Base-by-base conservation (phyloP, 2,888 invertebrate species). In the Diploptera punctata region DNA sequence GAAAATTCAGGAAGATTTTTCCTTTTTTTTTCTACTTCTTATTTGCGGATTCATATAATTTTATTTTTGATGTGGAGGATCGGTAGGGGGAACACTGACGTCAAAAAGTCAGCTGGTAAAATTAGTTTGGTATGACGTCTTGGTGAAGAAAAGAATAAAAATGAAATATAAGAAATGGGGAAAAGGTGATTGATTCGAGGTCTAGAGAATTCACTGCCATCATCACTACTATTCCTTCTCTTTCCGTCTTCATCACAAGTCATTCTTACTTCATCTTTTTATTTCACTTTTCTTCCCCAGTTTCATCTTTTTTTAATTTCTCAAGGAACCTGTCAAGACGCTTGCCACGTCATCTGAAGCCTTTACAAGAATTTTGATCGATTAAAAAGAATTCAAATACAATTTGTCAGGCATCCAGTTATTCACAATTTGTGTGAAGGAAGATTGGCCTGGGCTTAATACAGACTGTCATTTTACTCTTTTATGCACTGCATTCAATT, bases 141-240 rank as follows among this genome's bases (percentile, higher is more conserved):
- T 16, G 9, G n/a, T n/a, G n/a, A 10, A 57, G 57, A 29, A 57
- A n/a, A 57, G 57, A 57, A 29, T 57, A 10, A 13, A 52, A 70
- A 19, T 44, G 19, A 70, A 44, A 70, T 54, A n/a, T 21, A 49
- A 47, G 21, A 57, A 70, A 69, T 57, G 29, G 33, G 10, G n/a
- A n/a, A n/a, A 72, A 61, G 61, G 68, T 72, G 72, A 72, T 69
- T 68, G 72, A 72, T 69, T 69, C 57, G 21, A 29, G n/a, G 67
- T 47, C 67, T 68, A 68, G 38, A 31, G 60, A 72, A 72, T 72
- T 72, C 68, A 57, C 24, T 18, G 26, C 44, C 65, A 47, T 47
- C 65, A 47, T 26, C 65, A 65, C 47, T 18, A 54, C 16, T 9
- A 29, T 29, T n/a, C 29, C 29, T 57, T 31, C 16, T 24, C 29